Base-by-base conservation (phyloP, 2,113 vertebrate species). In the Odocoileus virginianus region DNA sequence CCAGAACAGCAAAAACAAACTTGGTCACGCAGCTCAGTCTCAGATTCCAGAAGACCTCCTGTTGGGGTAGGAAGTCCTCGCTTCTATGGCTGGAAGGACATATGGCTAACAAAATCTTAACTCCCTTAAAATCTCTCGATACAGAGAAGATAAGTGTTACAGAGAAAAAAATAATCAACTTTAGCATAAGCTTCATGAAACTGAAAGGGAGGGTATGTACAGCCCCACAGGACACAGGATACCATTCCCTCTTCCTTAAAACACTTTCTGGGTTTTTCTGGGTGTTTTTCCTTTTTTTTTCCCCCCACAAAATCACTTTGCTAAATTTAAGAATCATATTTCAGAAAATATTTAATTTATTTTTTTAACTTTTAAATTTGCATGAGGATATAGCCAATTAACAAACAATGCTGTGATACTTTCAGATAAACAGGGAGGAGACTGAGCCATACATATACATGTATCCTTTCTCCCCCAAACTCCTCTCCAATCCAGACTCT, bases 271-370 rank as follows among this genome's bases (percentile, higher is more conserved):
- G 71, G 36, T 74, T 74, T 74, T 25, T 11, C 12, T 67, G 33
- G 16, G 14, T 55, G 19, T 60, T 14, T 60, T 50, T 67, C 13
- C 3, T 43, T 74, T 5, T 45, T 7, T 45, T 45, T 45, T 8
- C 0, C 0, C 0, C 1, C 0, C 74, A 76, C 36, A 76, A 76
- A 43, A 76, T 76, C 36, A 76, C 3, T 43, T 76, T 76, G 10
- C 21, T 76, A 43, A 74, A 76, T 76, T 76, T 76, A 76, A 43
- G 36, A 76, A 76, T 40, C 67, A 74, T 43, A 76, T 43, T 43
- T 43, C 71, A 43, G 12, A 71, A 76, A 76, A 43, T 76, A 43
- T 76, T 25, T 74, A 74, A 25, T 25, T 43, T 57, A 57, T 57
- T 57, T 76, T 74, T 43, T 40, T 25, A 76, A 14, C 71, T 43